phyloP scores from a whole-genome alignment of 2,113 vertebrate species.

The Ageneiosus marmoratus region DNA sequence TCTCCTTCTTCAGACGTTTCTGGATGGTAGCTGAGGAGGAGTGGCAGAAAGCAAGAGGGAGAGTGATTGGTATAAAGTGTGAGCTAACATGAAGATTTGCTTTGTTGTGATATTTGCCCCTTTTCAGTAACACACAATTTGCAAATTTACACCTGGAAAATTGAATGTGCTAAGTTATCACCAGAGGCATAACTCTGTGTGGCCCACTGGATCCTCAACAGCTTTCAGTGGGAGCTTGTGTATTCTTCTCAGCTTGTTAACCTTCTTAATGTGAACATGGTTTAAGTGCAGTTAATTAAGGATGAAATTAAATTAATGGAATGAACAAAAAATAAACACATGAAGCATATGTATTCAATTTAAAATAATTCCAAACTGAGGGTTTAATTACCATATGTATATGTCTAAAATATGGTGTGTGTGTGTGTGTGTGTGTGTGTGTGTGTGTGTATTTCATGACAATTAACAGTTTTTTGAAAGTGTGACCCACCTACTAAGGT shows the following conservation, averaged over 20 bases:
- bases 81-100: no score
- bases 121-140: no score
- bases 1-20: no score
- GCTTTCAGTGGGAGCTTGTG: background rate
- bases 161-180: slow-evolving; percentile 43
- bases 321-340: background rate
- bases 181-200: slow-evolving; percentile 28
- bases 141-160: slow-evolving; percentile 18
- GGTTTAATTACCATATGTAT: no score
- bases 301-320: background rate
- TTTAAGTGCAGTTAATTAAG: background rate
- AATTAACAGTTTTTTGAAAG: slow-evolving; percentile 49
- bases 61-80: no score
- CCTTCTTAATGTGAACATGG: background rate
- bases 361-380: no score
- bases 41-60: no score
- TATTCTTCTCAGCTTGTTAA: background rate
- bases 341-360: no score
- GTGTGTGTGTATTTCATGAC: slow-evolving; percentile 21
- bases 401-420: no score
- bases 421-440: slow-evolving; percentile 17
- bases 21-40: no score
- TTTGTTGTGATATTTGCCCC: no score
- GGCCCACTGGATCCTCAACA: slow-evolving; percentile 3
- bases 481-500: background rate